Evolutionary conservation across 2,797 vertebrate species (phyloP).

Genomic region (Urophycis tenuis): DNA sequence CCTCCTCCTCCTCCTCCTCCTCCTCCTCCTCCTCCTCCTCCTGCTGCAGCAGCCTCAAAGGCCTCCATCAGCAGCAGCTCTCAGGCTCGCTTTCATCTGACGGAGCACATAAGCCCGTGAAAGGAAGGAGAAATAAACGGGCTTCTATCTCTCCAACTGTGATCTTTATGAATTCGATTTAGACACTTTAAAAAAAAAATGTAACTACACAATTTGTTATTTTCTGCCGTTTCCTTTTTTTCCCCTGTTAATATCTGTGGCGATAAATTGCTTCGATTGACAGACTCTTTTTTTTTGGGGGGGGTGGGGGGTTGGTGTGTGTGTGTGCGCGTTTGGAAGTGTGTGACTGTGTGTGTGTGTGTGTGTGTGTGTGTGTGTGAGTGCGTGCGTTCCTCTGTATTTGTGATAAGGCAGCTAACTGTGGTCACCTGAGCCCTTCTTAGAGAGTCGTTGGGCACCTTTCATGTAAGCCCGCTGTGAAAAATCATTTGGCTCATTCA

Average conservation of each 20-base stretch:
- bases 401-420: conserved; percentile 66
- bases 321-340: conserved; percentile 53
- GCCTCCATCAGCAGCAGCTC: conserved; percentile 85
- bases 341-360: conserved; percentile 52
- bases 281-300: conserved; percentile 56
- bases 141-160: conserved; percentile 89
- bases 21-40: conserved; percentile 65
- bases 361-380: conserved; percentile 43
- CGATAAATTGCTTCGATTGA: conserved; percentile 72
- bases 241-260: conserved; percentile 65
- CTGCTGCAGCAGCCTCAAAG: conserved; percentile 77
- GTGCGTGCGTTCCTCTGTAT: conserved; percentile 49
- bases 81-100: conserved; percentile 94
- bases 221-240: conserved; percentile 64
- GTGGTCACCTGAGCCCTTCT: conserved; percentile 61
- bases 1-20: conserved; percentile 73
- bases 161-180: conserved; percentile 94
- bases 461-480: conserved; percentile 62
- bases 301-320: conserved; percentile 44
- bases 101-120: conserved; percentile 90
- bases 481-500: conserved; percentile 64
- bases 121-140: conserved; percentile 72
- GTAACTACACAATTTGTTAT: conserved; percentile 73
- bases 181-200: conserved; percentile 79
- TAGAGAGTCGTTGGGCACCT: conserved; percentile 47